Percentiles rank a stretch among this genome's conserved stretches.
Evolutionary conservation across 2,888 invertebrate genomes (phyloP).

Genomic region (Hydropsyche betteni): DNA sequence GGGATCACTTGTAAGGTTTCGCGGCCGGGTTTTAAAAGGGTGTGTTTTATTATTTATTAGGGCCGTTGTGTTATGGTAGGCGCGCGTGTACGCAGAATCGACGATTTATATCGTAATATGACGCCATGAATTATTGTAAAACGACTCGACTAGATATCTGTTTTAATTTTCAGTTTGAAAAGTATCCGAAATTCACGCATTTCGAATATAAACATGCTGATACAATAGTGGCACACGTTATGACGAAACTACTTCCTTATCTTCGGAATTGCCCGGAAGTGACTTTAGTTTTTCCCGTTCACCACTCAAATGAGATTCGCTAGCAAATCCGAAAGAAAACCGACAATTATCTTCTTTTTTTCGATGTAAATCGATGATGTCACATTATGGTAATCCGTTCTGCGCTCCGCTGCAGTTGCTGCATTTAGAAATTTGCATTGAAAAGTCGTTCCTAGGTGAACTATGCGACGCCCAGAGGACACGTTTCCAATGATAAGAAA

Average conservation of each 20-base stretch:
- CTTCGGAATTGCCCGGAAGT: slow-evolving; percentile 12
- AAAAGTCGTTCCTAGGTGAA: too few species aligned
- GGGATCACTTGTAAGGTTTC: slow-evolving; percentile 45
- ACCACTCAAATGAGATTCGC: not conserved
- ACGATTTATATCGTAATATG: too few species aligned
- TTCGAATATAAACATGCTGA: too few species aligned
- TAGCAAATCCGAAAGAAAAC: not conserved
- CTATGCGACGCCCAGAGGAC: too few species aligned
- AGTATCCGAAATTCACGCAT: not conserved
- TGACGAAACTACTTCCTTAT: slow-evolving; percentile 18
- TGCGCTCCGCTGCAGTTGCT: too few species aligned
- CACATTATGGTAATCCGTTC: too few species aligned
- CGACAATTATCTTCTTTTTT: too few species aligned
- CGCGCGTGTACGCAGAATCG: not conserved
- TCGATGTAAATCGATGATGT: too few species aligned
- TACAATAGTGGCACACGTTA: not conserved
- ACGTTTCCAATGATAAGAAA: too few species aligned
- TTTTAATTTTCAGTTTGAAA: not conserved
- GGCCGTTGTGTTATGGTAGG: slow-evolving; percentile 2
- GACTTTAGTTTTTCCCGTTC: slow-evolving; percentile 24
- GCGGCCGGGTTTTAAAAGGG: slow-evolving; percentile 45
- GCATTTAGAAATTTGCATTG: too few species aligned
- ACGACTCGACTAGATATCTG: not conserved
- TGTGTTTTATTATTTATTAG: slow-evolving; percentile 45
- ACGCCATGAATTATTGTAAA: too few species aligned